Conservation (phyloP, 1,140 invertebrate genomes). For the Spodoptera frugiperda region DNA sequence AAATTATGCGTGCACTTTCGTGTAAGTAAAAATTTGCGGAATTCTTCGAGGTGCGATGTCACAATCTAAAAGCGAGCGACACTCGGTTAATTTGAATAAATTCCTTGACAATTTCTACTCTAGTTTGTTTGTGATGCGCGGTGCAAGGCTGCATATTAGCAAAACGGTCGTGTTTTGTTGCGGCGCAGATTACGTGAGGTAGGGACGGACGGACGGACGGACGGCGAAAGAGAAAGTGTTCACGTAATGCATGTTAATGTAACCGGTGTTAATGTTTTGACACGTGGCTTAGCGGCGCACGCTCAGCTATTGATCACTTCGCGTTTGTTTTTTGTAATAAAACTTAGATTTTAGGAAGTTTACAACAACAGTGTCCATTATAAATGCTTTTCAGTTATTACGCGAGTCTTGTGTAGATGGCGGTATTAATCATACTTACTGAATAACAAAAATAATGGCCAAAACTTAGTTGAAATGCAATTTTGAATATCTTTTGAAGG, state of each 20-base stretch:
- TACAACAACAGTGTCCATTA: neutral
- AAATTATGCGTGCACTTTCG: slow-evolving; percentile 21
- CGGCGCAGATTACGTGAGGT: slow-evolving; percentile 21
- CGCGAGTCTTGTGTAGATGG: too few relatives aligned
- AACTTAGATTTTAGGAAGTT: too few relatives aligned
- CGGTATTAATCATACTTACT: too few relatives aligned
- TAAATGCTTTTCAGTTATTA: too few relatives aligned
- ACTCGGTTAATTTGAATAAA: slow-evolving; percentile 36
- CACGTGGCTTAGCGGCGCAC: slow-evolving; percentile 24
- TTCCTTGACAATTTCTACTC: slow-evolving; percentile 36
- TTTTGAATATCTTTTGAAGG: too few relatives aligned
- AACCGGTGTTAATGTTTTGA: slow-evolving; percentile 36
- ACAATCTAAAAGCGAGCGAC: neutral
- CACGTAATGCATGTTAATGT: slow-evolving; percentile 27
- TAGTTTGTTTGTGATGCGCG: slow-evolving; percentile 20
- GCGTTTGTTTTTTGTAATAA: too few relatives aligned
- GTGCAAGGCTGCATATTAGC: slow-evolving; percentile 20
- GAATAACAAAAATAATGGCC: too few relatives aligned
- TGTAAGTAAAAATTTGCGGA: slow-evolving; percentile 17
- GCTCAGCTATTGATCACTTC: neutral
- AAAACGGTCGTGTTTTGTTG: slow-evolving; percentile 33
- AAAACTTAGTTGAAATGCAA: neutral
- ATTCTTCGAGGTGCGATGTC: neutral
- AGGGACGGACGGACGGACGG: slow-evolving; percentile 24
- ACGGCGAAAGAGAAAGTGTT: slow-evolving; percentile 38